Percentiles rank a stretch among this genome's conserved stretches.
phyloP scores from a whole-genome alignment of 30 jellyfish, hydroid and myxozoan species.

The Aurelia coerulea region DNA sequence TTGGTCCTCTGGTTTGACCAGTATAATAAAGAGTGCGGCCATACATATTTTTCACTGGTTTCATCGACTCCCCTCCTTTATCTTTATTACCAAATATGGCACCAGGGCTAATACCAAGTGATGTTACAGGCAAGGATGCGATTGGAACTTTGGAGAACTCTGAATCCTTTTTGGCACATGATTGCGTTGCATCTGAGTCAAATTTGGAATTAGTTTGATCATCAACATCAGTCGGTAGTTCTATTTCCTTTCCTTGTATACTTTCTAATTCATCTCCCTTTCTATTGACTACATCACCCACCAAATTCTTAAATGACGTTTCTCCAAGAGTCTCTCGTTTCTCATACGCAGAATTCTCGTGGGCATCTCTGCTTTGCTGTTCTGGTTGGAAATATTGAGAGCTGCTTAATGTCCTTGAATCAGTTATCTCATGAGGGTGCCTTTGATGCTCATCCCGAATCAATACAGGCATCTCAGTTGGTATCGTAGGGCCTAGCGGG shows the following conservation, averaged over 20 bases:
- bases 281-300: not conserved
- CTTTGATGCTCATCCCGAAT: not conserved
- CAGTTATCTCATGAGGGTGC: no score
- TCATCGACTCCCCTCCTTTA: not conserved
- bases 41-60: constrained; percentile 48
- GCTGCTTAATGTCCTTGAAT: no score
- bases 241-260: not conserved
- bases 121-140: constrained; percentile 40
- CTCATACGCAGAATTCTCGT: not conserved
- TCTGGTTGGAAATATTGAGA: not conserved
- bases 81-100: not conserved
- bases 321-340: not conserved
- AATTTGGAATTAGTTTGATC: not conserved
- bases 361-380: not conserved
- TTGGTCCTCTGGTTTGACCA: constrained; percentile 32
- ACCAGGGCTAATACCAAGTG: constrained; percentile 21
- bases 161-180: not conserved
- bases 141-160: constrained; percentile 24
- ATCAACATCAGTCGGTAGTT: not conserved
- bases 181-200: constrained; percentile 4
- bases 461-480: not conserved
- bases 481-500: not conserved
- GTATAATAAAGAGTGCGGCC: constrained; percentile 54
- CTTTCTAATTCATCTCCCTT: not conserved
- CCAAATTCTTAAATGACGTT: not conserved